Evolutionary conservation across 2,888 invertebrate genomes (phyloP).

Genomic region (Agriopis marginaria): DNA sequence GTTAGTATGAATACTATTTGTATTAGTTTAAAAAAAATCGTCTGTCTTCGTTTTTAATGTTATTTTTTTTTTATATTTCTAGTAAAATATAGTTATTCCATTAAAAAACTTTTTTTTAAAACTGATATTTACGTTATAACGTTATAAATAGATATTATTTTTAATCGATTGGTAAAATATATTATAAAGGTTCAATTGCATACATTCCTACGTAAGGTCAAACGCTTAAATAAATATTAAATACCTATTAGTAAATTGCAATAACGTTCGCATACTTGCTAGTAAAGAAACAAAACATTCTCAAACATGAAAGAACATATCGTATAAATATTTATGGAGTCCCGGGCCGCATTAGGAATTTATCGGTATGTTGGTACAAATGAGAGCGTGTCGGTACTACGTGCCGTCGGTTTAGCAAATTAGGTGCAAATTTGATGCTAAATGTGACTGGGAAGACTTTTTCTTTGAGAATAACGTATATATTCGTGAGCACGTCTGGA

Average conservation of each 20-base stretch:
- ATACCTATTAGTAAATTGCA: not conserved
- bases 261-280: too few species aligned
- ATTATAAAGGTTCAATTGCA: too few species aligned
- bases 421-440: constrained; percentile 30
- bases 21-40: too few species aligned
- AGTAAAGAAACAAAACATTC: not conserved
- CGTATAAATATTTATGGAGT: constrained; percentile 15
- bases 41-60: too few species aligned
- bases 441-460: constrained; percentile 15
- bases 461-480: not conserved
- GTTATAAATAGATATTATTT: too few species aligned
- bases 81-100: too few species aligned
- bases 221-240: not conserved
- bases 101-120: too few species aligned
- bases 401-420: constrained; percentile 30
- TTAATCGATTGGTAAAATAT: too few species aligned
- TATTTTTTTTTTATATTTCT: too few species aligned
- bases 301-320: constrained; percentile 3
- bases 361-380: constrained; percentile 26
- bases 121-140: too few species aligned
- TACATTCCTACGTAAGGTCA: too few species aligned
- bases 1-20: too few species aligned
- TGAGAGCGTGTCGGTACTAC: constrained; percentile 21
- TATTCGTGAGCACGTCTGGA: constrained; percentile 5
- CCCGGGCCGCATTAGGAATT: constrained; percentile 14